Base-by-base conservation (phyloP, 2,888 invertebrate species). In the Anticlea derivata region DNA sequence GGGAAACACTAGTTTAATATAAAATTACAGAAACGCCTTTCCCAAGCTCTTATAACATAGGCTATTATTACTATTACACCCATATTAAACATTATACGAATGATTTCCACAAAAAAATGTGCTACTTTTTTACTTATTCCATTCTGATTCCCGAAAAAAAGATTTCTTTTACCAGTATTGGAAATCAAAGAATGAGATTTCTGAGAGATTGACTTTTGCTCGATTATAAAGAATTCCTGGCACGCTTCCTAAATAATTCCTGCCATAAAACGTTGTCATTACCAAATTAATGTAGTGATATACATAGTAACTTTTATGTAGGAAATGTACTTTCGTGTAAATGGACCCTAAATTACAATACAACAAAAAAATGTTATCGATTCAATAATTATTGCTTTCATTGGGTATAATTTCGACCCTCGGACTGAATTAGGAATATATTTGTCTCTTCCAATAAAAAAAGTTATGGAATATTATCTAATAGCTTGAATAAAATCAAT, bases 331-430 rank as follows among this genome's bases (percentile, higher is more conserved):
- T n/a, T n/a, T n/a, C 12, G 11, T 30, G 30, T 31, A 31, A 17
- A 17, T 17, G n/a, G n/a, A 35, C 7, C 1, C 0, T 26, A 34
- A 26, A 20, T 34, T 20, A 17, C 8, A 17, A 17, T 17, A 35
- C 29, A 35, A 39, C n/a, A n/a, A 60, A 58, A 57, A 49, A 60
- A 48, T 48, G 43, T 40, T 41, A 60, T 68, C 58, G 57, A 63
- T 60, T 62, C 48, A 54, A 55, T 60, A 60, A 58, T 38, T 58
- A 50, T 61, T 52, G 43, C 23, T 44, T 13, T 61, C 64, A 74
- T 70, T 30, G 60, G 50, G 53, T 17, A 48, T 53, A 56, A 66
- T 64, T 63, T 40, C 23, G 5, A 22, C 17, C 4, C 17, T 2
- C 4, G 17, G 4, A 17, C 17, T 17, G 7, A 8, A 38, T 38